Conservation (phyloP, 1,140 invertebrate genomes). For the Lerema accius region DNA sequence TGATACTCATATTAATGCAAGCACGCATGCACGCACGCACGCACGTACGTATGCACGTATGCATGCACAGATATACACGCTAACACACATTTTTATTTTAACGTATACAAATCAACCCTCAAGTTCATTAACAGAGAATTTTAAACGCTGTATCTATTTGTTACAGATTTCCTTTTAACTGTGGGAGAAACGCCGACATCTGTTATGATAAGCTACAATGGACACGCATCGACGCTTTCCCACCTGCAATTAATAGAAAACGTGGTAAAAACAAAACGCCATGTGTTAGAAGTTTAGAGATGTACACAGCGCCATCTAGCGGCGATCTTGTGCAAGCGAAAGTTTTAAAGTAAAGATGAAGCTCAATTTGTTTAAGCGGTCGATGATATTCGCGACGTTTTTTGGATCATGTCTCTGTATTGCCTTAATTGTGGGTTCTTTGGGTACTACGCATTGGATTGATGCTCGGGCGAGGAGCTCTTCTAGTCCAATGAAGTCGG, state of each 20-base stretch:
- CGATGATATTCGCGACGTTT: conserved; percentile 94
- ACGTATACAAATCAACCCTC: too few species aligned
- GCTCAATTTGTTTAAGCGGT: conserved; percentile 86
- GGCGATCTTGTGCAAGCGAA: conserved; percentile 39
- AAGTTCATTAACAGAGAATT: neutral
- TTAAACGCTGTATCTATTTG: conserved; percentile 36
- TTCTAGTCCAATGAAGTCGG: conserved; percentile 87
- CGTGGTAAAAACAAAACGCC: conserved; percentile 27
- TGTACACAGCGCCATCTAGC: conserved; percentile 49
- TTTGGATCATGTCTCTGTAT: conserved; percentile 92
- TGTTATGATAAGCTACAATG: conserved; percentile 51
- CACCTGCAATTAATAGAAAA: conserved; percentile 41
- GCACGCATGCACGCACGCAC: too few species aligned
- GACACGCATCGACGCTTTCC: conserved; percentile 23
- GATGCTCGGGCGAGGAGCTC: conserved; percentile 88
- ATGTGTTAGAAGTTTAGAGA: conserved; percentile 19
- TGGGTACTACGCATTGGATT: conserved; percentile 95
- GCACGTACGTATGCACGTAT: too few species aligned
- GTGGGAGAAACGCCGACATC: conserved; percentile 47
- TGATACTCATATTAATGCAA: too few species aligned
- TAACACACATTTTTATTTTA: too few species aligned
- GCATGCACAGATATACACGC: too few species aligned
- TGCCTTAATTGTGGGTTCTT: conserved; percentile 90
- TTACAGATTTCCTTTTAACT: conserved; percentile 63
- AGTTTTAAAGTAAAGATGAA: conserved; percentile 67